Evolutionary conservation across 2,888 invertebrate genomes (phyloP), one percentile per base, ranked within the genome.

Genomic region (Drosophila infuscata): DNA sequence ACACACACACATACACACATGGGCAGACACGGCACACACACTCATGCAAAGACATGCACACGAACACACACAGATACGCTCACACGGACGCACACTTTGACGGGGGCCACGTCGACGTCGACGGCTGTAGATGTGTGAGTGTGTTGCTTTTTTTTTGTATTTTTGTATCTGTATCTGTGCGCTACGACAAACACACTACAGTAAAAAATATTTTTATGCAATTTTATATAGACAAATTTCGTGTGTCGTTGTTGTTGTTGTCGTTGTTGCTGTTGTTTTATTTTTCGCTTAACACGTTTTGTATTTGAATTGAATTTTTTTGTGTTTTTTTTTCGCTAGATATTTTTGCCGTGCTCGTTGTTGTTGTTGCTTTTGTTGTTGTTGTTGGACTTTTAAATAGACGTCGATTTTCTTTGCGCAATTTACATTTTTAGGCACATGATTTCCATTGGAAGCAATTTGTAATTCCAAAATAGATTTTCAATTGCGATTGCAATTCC

Each of bases 371-470:
- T 35, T 9, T 36, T 70, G 73, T 52, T 73, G 68, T 69, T 83
- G 70, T 74, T 76, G 83, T 79, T 80, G 81, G 74, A 78, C 70
- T 86, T 88, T 89, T 88, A 88, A 85, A 89, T 89, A 88, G 85
- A 82, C 88, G 85, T 89, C 88, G 85, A 82, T 85, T 85, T 85
- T 85, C 85, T 84, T 89, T 82, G 88, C 85, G 90, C 82, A 90
- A 90, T 90, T 90, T 90, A 87, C 89, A 88, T 90, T 89, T 90
- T 87, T 87, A 90, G 91, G 88, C 88, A 90, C 88, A 88, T 90
- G 81, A 89, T 90, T 90, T 88, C 75, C 85, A 90, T 83, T 89
- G 82, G 72, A 84, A 90, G 89, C 77, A 74, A 82, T 89, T 88
- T 83, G 77, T 81, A 75, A 81, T 82, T 84, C 75, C 76, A 82